phyloP scores from a whole-genome alignment of 2,113 vertebrate species.

The Podiceps cristatus region DNA sequence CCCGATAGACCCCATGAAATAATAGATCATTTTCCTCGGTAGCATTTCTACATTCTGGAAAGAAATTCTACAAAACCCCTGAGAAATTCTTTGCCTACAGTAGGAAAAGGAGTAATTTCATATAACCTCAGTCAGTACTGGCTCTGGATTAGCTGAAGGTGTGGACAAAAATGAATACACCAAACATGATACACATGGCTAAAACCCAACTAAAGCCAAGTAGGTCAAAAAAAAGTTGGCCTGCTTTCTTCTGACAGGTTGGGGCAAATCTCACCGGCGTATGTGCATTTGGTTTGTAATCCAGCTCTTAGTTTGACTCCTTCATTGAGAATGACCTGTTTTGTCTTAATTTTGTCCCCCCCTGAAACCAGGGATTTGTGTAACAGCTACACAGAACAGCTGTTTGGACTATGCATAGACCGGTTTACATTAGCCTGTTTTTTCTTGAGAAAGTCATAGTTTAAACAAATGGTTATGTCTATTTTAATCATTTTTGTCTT shows the following conservation, averaged over 20 bases:
- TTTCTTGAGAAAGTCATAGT: conserved; percentile 84
- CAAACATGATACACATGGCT: background rate
- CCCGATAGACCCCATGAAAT: background rate
- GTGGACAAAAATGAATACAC: conserved; percentile 24
- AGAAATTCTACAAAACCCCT: background rate
- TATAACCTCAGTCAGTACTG: background rate
- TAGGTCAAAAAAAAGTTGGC: background rate
- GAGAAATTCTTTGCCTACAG: background rate
- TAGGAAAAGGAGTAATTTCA: background rate
- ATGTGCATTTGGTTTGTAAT: background rate
- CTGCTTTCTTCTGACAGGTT: background rate
- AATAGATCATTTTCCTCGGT: background rate
- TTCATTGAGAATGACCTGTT: conserved; percentile 61
- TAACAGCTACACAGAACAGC: conserved; percentile 76
- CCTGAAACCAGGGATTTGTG: conserved; percentile 22
- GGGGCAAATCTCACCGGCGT: background rate
- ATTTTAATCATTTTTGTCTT: conserved; percentile 86
- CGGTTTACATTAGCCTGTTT: conserved; percentile 81
- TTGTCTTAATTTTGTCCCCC: conserved; percentile 52
- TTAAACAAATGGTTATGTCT: conserved; percentile 87
- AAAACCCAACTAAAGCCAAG: background rate
- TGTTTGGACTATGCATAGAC: conserved; percentile 70
- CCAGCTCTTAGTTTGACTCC: conserved; percentile 13
- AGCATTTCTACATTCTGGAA: background rate
- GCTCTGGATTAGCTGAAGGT: background rate